Conservation (phyloP, 1,140 invertebrate species). For the Diorhabda sublineata region DNA sequence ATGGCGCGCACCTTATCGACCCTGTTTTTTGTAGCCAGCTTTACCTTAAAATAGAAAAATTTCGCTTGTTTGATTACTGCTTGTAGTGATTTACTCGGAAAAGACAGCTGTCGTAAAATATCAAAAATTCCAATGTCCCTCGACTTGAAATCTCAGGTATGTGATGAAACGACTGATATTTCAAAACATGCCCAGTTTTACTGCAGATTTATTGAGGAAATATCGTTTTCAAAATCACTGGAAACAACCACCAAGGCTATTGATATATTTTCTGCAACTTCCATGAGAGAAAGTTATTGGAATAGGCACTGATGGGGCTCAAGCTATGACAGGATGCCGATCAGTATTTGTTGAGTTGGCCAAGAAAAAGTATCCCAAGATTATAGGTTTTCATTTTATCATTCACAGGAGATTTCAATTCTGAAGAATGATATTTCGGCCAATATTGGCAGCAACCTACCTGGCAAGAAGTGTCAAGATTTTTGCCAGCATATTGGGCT, state of each 20-base stretch:
- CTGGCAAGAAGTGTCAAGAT: too few species aligned
- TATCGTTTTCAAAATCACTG: conserved; percentile 11
- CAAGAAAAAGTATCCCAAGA: conserved; percentile 28
- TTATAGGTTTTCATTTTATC: conserved; percentile 34
- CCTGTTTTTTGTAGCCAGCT: too few species aligned
- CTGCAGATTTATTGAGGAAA: conserved; percentile 1
- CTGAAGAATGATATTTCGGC: too few species aligned
- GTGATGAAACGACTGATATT: conserved; percentile 17
- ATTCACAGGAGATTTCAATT: conserved; percentile 28
- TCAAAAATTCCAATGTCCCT: conserved; percentile 24
- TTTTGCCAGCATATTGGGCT: too few species aligned
- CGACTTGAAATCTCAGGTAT: conserved; percentile 25
- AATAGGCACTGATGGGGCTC: conserved; percentile 11
- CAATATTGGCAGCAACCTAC: too few species aligned
- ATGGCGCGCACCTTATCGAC: too few species aligned
- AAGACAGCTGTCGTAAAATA: conserved; percentile 15
- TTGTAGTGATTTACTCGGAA: conserved; percentile 12
- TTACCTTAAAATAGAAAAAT: too few species aligned
- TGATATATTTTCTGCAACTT: conserved; percentile 33
- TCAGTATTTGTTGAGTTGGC: conserved; percentile 37
- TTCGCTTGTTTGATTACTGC: conserved; percentile 11
- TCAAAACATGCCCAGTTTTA: conserved; percentile 12
- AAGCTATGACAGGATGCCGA: conserved; percentile 41
- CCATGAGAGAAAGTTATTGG: conserved; percentile 9
- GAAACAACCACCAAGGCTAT: conserved; percentile 34